Evolutionary conservation across 2,113 vertebrate species (phyloP), one percentile per base, ranked within the genome.

Genomic region (Ophthalmotilapia sp.): DNA sequence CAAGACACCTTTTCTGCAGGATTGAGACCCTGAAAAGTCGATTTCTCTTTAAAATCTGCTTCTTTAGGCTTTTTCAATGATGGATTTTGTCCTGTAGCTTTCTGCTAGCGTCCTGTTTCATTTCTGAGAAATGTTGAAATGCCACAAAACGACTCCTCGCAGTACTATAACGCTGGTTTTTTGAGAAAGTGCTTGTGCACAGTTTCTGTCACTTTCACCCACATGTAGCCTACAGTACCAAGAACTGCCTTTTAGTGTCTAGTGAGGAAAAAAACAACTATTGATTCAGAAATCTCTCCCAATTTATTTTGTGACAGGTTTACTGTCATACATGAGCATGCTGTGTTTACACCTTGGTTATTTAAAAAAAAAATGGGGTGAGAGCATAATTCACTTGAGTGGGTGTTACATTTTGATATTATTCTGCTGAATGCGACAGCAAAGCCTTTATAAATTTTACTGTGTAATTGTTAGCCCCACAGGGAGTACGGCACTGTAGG

Each of bases 381-480:
- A 40, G 68, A 82, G 17, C 65, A 6, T 82, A 56, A 86, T 83
- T 84, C 23, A 75, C 38, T 81, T 81, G 11, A 47, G 36, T 70
- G 33, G 83, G 47, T 17, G 26, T 88, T 79, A 79, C 68, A 83
- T 83, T 89, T 85, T 83, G 68, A 86, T 85, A 62, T 91, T 86
- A 79, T 77, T 92, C 90, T 86, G 83, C 87, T 91, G 80, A 91
- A 88, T 89, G 88, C 90, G 88, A 89, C 36, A 86, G 88, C 91
- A 55, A 94, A 91, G 94, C 92, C 93, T 96, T 93, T 80, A 83
- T 89, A 83, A 85, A 88, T 84, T 89, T 85, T 90, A 88, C 87
- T 29, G 26, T 80, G 53, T 73, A 5, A 54, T 55, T 79, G 15
- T 77, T 81, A 60, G 12, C 81, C 62, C 38, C 53, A 40, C 33